Base-by-base conservation (phyloP, 2,888 invertebrate species). In the Selenia dentaria region DNA sequence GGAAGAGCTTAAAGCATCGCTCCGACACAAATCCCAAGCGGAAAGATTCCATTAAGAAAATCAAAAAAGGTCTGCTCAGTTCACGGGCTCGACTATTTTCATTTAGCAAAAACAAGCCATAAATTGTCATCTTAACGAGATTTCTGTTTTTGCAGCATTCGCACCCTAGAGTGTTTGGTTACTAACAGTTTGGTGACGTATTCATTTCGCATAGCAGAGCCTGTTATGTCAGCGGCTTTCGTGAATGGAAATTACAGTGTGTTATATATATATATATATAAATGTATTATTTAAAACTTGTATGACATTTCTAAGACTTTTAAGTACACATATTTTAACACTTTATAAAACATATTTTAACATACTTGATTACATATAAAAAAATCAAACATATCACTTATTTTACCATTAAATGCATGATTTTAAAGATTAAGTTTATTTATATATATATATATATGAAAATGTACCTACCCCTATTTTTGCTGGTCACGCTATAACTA, bases 81-180 rank as follows among this genome's bases (percentile, higher is more conserved):
- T 85, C 87, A 80, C 77, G 81, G 80, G 72, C 70, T 76, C 81
- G 84, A 90, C 87, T 88, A 88, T 89, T 89, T 89, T 90, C 89
- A 90, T 89, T 90, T 89, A 90, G 89, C 88, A 90, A 90, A 90
- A 90, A 89, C 90, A 90, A 86, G 79, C 90, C 88, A 90, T 90
- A 90, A 90, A 90, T 90, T 90, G 90, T 89, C 90, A 90, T 89
- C 89, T 87, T 88, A 89, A 90, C 88, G 84, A 90, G 86, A 88
- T 90, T 88, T 88, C 80, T 85, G 88, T 87, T 89, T 89, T 88
- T 86, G 87, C 83, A 79, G 74, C 70, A 78, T 88, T 86, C 84
- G 82, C 85, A 83, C 84, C 82, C 85, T 72, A 66, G 67, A 74
- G 72, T 73, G 75, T 75, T 80, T 64, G 66, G 70, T 69, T 74